These are phyloP conservation scores for Pelagia noctiluca DNA, from an alignment of 30 jellyfish, hydroid and myxozoan genomes.

Conservation along the genomic window DNA sequence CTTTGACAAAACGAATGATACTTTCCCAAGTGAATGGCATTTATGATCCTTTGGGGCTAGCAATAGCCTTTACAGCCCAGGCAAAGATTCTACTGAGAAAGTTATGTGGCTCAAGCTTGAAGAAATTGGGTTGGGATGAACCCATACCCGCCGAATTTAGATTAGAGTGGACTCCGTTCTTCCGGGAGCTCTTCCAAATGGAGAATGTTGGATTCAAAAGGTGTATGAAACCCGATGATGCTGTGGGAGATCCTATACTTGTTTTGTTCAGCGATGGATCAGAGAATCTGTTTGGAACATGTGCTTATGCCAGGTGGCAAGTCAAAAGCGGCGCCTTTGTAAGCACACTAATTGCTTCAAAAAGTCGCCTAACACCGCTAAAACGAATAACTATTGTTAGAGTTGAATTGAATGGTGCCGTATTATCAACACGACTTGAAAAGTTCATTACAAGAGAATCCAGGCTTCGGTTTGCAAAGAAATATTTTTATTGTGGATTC, in stretches of 20 bases:
- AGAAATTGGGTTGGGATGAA: constrained; percentile 39
- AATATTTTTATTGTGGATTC: constrained; percentile 2
- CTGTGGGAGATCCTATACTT: constrained; percentile 30
- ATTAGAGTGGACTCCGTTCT: constrained; percentile 14
- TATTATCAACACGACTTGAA: constrained; percentile 31
- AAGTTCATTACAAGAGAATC: constrained; percentile 25
- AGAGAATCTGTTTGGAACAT: constrained; percentile 40
- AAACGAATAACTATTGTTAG: constrained; percentile 11
- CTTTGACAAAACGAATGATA: not conserved
- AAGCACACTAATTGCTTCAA: not conserved
- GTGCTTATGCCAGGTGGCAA: constrained; percentile 53
- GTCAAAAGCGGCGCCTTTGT: not conserved
- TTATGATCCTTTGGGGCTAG: constrained; percentile 27
- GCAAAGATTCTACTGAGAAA: constrained; percentile 24
- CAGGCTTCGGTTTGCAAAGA: constrained; percentile 14
- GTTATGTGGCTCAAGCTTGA: not conserved
- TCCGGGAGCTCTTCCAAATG: not conserved
- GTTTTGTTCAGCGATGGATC: constrained; percentile 28
- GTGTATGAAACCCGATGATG: constrained; percentile 42
- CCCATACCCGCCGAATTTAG: constrained; percentile 16
- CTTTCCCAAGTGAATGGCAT: not conserved
- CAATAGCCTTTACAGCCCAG: constrained; percentile 7
- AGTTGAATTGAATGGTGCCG: constrained; percentile 42
- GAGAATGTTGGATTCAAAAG: constrained; percentile 6
- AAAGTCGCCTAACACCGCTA: constrained; percentile 14